Evolutionary conservation across 2,888 invertebrate species (phyloP).

Genomic region (Stenoptilia bipunctidactyla): DNA sequence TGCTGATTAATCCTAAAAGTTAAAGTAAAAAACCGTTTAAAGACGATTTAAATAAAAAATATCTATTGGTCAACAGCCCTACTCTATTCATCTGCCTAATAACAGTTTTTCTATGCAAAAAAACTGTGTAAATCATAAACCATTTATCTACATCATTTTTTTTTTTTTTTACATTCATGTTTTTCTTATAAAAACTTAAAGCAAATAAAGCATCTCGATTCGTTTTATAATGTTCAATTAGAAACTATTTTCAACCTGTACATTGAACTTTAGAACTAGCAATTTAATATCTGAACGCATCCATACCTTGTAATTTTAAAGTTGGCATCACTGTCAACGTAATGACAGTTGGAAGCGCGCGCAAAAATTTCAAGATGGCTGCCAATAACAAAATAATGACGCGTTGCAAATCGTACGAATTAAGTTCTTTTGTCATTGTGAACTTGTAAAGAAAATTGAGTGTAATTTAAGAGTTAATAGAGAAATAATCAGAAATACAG

Average conservation of each 20-base stretch:
- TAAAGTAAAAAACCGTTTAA: too few species aligned
- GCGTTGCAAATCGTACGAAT: constrained; percentile 54
- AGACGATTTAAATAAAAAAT: too few species aligned
- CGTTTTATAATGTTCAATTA: constrained; percentile 50
- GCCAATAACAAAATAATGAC: constrained; percentile 41
- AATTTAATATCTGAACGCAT: constrained; percentile 59
- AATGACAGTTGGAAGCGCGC: constrained; percentile 47
- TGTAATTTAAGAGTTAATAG: too few species aligned
- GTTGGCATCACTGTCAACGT: constrained; percentile 57
- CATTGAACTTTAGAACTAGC: constrained; percentile 33
- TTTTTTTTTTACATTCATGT: too few species aligned
- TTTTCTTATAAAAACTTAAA: too few species aligned
- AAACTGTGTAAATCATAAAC: too few species aligned
- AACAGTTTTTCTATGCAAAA: too few species aligned
- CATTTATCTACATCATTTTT: too few species aligned
- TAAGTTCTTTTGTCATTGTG: constrained; percentile 39
- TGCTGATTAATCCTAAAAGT: too few species aligned
- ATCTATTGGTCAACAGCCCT: too few species aligned
- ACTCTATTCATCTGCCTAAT: too few species aligned
- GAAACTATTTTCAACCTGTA: constrained; percentile 30
- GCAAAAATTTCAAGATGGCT: constrained; percentile 58
- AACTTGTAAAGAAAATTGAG: constrained; percentile 23
- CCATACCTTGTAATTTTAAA: constrained; percentile 59
- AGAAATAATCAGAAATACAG: constrained; percentile 2
- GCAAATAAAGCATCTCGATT: constrained; percentile 27